Evolutionary conservation across 1,140 invertebrate species (phyloP).

Genomic region (Drepana arcuata): DNA sequence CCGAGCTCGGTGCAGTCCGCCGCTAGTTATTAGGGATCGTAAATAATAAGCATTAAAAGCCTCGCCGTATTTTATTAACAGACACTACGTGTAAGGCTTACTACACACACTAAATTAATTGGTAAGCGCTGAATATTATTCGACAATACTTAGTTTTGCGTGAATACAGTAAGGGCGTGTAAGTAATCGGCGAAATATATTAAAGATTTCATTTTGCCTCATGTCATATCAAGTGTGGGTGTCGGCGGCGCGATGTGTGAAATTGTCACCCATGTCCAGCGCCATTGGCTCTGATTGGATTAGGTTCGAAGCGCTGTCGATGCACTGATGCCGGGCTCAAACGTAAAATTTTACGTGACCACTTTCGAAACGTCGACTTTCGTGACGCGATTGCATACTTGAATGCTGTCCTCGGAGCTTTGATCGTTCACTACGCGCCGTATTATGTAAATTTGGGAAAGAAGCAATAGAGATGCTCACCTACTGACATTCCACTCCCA

Average conservation of each 20-base stretch:
- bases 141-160: too few relatives aligned
- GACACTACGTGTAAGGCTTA: conserved; percentile 43
- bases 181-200: too few relatives aligned
- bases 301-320: conserved; percentile 49
- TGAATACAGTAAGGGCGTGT: too few relatives aligned
- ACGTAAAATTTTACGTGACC: conserved; percentile 70
- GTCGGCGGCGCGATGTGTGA: conserved; percentile 24
- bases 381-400: conserved; percentile 48
- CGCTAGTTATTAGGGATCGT: conserved; percentile 53
- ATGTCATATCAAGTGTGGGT: conserved; percentile 5
- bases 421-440: conserved; percentile 31
- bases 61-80: conserved; percentile 51
- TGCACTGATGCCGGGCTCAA: conserved; percentile 44
- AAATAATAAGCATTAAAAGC: conserved; percentile 62
- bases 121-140: too few relatives aligned
- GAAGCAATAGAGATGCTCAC: conserved; percentile 17
- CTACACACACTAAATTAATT: too few relatives aligned
- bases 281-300: conserved; percentile 62
- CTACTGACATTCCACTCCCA: conserved; percentile 5
- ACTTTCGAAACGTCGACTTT: conserved; percentile 50
- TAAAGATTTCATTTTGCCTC: too few relatives aligned
- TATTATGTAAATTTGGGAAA: conserved; percentile 41
- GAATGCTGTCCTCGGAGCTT: conserved; percentile 21
- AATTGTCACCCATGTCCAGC: conserved; percentile 48
- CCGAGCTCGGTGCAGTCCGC: conserved; percentile 15